phyloP scores from a whole-genome alignment of 2,888 invertebrate genomes.

The Anagyrus pseudococci region DNA sequence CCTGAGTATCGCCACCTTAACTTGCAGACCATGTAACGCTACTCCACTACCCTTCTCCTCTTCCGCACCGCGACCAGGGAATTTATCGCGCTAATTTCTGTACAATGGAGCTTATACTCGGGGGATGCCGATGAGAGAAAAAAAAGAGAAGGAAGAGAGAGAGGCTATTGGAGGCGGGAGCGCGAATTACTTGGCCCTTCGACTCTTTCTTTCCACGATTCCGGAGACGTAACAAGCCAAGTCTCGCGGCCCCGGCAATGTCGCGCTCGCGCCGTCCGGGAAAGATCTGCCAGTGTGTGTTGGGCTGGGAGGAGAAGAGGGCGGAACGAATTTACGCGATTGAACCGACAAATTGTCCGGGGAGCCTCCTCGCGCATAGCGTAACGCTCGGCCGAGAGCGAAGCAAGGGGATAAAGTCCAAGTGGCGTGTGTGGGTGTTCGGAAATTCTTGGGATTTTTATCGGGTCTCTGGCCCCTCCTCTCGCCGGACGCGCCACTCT shows the following conservation, averaged over 20 bases:
- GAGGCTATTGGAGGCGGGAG: too few species aligned
- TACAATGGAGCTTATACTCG: slow-evolving; percentile 44
- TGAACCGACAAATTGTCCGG: slow-evolving; percentile 13
- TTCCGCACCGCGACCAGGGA: slow-evolving; percentile 26
- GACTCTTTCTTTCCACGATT: too few species aligned
- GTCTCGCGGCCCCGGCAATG: too few species aligned
- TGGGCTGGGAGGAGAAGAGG: slow-evolving; percentile 21
- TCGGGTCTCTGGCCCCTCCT: too few species aligned
- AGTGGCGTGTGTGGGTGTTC: background rate
- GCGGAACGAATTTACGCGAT: slow-evolving; percentile 29
- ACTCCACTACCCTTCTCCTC: background rate
- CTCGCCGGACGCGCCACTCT: too few species aligned
- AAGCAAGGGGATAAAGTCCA: too few species aligned
- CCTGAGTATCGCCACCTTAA: too few species aligned
- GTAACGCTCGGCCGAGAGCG: background rate
- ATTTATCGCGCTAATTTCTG: slow-evolving; percentile 54
- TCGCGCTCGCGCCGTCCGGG: too few species aligned
- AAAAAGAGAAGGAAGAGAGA: too few species aligned
- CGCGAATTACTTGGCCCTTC: too few species aligned
- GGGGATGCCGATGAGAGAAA: slow-evolving; percentile 10
- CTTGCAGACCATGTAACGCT: slow-evolving; percentile 4
- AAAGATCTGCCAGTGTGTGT: too few species aligned
- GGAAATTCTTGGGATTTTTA: slow-evolving; percentile 6
- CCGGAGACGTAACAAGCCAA: too few species aligned
- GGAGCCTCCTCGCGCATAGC: slow-evolving; percentile 1